Evolutionary conservation across 2,797 vertebrate genomes (phyloP), one percentile per base, ranked within the genome.

Genomic region (Peromyscus aztecus): DNA sequence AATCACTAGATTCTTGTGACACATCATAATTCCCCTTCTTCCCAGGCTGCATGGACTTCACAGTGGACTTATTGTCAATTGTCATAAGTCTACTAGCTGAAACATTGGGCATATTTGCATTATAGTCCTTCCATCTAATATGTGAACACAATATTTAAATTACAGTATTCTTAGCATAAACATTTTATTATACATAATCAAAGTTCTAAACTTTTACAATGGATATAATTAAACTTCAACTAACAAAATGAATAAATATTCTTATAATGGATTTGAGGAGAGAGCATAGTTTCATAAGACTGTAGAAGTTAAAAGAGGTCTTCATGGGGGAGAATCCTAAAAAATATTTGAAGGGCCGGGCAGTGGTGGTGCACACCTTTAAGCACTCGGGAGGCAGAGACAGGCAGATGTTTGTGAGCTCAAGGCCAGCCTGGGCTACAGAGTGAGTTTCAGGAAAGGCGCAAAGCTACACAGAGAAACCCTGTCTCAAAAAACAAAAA

Each of bases 91-190:
- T 93, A 13, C 73, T 86, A 89, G 46, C 27, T 12, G 3, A 85
- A 73, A 9, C 83, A 95, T 73, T 97, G 90, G 52, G 1, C 21
- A 85, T 95, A 89, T 94, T 91, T 97, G 65, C 6, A 90, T 37
- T 23, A 1, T 49, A 49, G 59, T 69, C 13, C 17, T 1, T 73
- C 29, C 4, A 77, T 19, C 12, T 80, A 65, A 83, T 77, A 91
- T 81, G 75, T 88, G 23, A 93, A 87, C 6, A n/a, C 73, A 83
- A 63, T 37, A 91, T 61, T 96, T 85, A 93, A 59, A 90, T 91
- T 31, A 84, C 73, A 92, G 1, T 59, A 43, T 23, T 49, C 29
- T 93, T 65, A 77, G 57, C 63, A 94, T 92, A 73, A 73, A 83
- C 87, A 43, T 52, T 6, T 67, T 80, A 55, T 78, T 88, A 95